phyloP scores from a whole-genome alignment of 2,797 vertebrate genomes.

The Pelobates cultripes region DNA sequence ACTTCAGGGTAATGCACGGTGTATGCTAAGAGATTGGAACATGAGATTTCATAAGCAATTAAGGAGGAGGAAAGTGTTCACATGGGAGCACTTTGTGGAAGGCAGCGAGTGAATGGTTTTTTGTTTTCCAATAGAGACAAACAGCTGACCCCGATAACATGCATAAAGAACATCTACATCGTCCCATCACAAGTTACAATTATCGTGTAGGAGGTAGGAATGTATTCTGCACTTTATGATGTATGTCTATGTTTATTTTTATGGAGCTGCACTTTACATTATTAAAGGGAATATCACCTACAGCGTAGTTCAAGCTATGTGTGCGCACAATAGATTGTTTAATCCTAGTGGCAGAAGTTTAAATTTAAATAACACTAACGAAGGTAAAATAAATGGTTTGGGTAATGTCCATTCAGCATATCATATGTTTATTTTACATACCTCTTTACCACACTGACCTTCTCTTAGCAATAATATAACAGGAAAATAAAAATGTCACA shows the following conservation, averaged over 20 bases:
- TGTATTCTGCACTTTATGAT: neutral
- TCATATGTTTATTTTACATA: no score
- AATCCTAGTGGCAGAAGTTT: no score
- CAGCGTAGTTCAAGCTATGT: no score
- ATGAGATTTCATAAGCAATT: conserved; percentile 28
- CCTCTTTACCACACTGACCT: no score
- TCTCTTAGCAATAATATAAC: no score
- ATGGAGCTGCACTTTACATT: neutral
- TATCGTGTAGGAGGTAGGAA: neutral
- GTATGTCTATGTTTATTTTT: neutral
- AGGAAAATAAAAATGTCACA: no score
- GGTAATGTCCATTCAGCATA: no score
- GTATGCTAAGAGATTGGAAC: conserved; percentile 1
- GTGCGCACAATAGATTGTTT: no score
- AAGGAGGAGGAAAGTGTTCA: conserved; percentile 25
- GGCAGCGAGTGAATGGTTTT: neutral
- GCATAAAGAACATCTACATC: neutral
- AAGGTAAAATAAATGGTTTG: no score
- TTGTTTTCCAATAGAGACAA: conserved; percentile 1
- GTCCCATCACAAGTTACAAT: neutral
- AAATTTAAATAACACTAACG: no score
- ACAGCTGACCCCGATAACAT: neutral
- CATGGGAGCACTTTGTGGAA: conserved; percentile 14
- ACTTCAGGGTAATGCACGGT: neutral
- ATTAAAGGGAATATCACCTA: neutral